These are phyloP conservation scores for Odontomyia ornata DNA, from an alignment of 2,888 invertebrate species.

Conservation along the genomic window DNA sequence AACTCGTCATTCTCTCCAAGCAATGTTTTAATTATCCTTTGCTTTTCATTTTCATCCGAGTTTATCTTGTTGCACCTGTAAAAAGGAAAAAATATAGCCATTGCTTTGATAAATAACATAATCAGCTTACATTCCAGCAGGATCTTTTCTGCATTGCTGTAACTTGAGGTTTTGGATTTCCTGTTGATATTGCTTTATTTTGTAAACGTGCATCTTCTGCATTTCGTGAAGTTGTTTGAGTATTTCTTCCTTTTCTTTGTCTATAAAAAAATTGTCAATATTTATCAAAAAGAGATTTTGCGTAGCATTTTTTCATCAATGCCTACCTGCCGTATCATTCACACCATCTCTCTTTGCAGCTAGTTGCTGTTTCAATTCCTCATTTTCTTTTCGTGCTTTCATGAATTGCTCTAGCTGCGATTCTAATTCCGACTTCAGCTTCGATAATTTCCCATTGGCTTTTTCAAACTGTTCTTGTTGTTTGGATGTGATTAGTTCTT, in stretches of 20 bases:
- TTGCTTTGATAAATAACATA: background rate
- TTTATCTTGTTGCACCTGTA: background rate
- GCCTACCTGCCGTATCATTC: background rate
- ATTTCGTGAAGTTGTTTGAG: conserved; percentile 43
- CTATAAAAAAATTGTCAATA: conserved; percentile 7
- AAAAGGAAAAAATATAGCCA: background rate
- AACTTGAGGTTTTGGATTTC: no score
- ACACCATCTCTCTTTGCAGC: background rate
- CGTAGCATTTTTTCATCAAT: background rate
- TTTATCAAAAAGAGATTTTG: background rate
- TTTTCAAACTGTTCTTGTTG: conserved; percentile 28
- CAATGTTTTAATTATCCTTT: no score
- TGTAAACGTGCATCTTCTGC: conserved; percentile 48
- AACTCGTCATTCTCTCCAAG: no score
- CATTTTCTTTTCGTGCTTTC: background rate
- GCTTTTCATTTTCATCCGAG: no score
- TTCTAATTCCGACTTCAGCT: conserved; percentile 17
- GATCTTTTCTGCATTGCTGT: no score
- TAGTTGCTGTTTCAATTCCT: conserved; percentile 5
- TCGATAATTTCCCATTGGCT: background rate
- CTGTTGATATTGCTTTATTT: conserved; percentile 45
- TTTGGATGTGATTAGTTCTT: background rate
- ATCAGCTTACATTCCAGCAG: background rate
- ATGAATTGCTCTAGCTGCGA: background rate
- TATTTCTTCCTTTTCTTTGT: conserved; percentile 31